These are phyloP conservation scores for Esperia sulphurella DNA, from an alignment of 2,888 invertebrate genomes.

Conservation along the genomic window DNA sequence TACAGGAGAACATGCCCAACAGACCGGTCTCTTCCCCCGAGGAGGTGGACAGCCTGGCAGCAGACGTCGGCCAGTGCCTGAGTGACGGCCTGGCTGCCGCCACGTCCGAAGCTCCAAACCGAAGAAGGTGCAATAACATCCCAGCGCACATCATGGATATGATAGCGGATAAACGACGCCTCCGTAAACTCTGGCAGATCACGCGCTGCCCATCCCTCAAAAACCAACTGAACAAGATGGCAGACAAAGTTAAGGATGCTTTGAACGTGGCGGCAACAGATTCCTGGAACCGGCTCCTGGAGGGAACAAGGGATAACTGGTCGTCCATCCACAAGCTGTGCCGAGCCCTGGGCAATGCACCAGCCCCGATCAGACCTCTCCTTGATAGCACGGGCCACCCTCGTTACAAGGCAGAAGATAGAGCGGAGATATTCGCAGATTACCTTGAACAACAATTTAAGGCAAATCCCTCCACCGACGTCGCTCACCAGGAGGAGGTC, in stretches of 20 bases:
- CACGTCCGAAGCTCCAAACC: neutral
- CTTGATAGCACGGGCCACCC: neutral
- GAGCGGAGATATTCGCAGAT: conserved; percentile 12
- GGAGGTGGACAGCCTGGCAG: neutral
- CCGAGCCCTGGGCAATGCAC: neutral
- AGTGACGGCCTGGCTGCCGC: neutral
- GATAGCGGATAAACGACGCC: neutral
- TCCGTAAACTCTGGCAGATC: conserved; percentile 5
- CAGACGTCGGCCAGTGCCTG: neutral
- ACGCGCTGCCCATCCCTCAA: conserved; percentile 9
- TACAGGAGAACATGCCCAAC: too few species aligned
- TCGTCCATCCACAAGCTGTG: neutral
- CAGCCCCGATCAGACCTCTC: conserved; percentile 5
- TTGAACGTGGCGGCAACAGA: neutral
- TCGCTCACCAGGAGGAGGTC: neutral
- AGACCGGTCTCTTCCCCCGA: neutral
- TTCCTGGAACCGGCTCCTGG: conserved; percentile 2
- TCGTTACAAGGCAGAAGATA: conserved; percentile 6
- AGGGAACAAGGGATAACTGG: neutral
- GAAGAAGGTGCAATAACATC: neutral
- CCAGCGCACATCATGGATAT: neutral
- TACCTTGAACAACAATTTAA: conserved; percentile 8
- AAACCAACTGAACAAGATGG: neutral
- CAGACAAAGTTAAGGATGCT: neutral
- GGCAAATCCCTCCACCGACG: neutral